These are phyloP conservation scores for Ostrea denselamellosa DNA, from an alignment of 1,140 invertebrate species.

Conservation along the genomic window DNA sequence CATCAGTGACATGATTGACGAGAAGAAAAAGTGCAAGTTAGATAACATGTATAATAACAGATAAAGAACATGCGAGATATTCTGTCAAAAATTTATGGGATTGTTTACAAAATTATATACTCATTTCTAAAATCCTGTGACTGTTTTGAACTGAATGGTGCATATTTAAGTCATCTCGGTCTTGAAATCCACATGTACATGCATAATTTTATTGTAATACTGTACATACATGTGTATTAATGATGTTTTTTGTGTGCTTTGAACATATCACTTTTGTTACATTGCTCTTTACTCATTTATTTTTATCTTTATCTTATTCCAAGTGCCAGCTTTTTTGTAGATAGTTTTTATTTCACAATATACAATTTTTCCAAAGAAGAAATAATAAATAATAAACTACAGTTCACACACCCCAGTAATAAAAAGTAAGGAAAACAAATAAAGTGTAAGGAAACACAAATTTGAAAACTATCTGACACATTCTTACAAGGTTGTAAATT, in stretches of 20 bases:
- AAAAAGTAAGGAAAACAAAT: background rate
- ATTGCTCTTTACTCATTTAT: conserved; percentile 6
- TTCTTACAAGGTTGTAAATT: background rate
- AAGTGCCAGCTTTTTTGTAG: conserved; percentile 20
- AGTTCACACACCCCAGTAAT: background rate
- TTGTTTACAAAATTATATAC: background rate
- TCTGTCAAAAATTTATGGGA: conserved; percentile 16
- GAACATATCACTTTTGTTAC: conserved; percentile 18
- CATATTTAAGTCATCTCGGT: background rate
- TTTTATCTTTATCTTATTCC: background rate
- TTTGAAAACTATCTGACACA: background rate
- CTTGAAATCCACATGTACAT: background rate
- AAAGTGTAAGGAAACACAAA: background rate
- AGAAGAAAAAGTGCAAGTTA: background rate
- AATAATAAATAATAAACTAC: background rate
- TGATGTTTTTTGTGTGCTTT: conserved; percentile 23
- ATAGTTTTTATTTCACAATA: conserved; percentile 16
- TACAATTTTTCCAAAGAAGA: background rate
- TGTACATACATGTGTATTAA: conserved; percentile 17
- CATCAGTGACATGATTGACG: background rate
- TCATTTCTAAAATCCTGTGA: background rate
- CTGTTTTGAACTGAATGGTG: background rate
- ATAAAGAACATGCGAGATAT: background rate
- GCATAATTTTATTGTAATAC: background rate
- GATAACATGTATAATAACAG: background rate